Percentiles rank a stretch among this genome's conserved stretches.
Conservation (phyloP, 2,797 vertebrate species). For the Anabas testudineus region DNA sequence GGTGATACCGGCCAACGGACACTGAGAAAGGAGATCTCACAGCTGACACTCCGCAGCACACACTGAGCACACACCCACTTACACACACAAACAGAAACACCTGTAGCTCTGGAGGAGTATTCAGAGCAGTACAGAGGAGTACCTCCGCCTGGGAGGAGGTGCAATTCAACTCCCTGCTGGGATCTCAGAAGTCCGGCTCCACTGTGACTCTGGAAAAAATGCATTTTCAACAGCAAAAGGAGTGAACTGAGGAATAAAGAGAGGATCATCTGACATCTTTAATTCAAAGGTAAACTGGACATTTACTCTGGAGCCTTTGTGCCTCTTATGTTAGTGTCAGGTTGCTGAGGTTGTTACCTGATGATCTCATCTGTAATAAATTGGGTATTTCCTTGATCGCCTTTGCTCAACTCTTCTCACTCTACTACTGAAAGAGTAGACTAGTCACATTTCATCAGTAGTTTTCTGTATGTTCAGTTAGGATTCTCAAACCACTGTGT, state of each 20-base stretch:
- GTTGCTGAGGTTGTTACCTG: too few relatives aligned
- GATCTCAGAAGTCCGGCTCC: constrained; percentile 29
- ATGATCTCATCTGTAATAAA: neutral
- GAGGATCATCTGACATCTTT: constrained; percentile 33
- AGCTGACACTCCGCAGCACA: constrained; percentile 41
- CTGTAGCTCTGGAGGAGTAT: constrained; percentile 36
- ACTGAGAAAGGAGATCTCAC: constrained; percentile 50
- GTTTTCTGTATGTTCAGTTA: neutral
- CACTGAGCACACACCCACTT: constrained; percentile 42
- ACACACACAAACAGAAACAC: constrained; percentile 37
- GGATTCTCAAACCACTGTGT: neutral
- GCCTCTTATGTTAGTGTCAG: neutral
- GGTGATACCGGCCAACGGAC: constrained; percentile 71
- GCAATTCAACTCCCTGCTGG: constrained; percentile 23
- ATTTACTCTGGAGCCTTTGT: constrained; percentile 16
- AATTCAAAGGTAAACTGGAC: constrained; percentile 58
- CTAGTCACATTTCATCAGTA: neutral
- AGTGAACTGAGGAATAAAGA: constrained; percentile 43
- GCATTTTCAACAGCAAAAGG: constrained; percentile 11
- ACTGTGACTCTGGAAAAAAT: constrained; percentile 43
- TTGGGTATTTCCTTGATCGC: neutral
- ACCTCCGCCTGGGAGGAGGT: constrained; percentile 18
- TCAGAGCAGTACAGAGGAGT: constrained; percentile 37
- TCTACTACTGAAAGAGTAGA: neutral
- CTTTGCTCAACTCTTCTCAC: too few relatives aligned